Evolutionary conservation across 1,140 invertebrate species (phyloP).

Genomic region (Drosophila yakuba): DNA sequence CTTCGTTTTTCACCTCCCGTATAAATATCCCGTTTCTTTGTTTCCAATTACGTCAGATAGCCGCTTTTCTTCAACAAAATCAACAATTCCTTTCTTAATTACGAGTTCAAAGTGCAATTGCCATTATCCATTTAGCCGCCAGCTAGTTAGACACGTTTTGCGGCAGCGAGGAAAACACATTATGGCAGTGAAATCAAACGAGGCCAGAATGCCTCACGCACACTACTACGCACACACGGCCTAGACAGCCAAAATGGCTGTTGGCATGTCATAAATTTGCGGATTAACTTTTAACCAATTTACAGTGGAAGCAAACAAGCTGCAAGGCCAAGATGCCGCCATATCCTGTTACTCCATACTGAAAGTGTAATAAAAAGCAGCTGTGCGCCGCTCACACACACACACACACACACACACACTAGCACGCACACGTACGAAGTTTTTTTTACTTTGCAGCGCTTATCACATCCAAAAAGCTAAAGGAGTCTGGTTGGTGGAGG

Average conservation of each 20-base stretch:
- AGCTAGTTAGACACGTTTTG: constrained; percentile 63
- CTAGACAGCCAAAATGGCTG: constrained; percentile 61
- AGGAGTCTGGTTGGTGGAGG: too few species aligned
- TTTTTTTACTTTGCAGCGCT: too few species aligned
- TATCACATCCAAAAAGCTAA: too few species aligned
- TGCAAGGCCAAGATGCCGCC: constrained; percentile 46
- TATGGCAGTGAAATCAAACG: neutral
- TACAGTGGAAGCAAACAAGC: constrained; percentile 71
- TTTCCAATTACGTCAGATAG: neutral
- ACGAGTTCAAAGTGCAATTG: constrained; percentile 74
- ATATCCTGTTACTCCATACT: constrained; percentile 74
- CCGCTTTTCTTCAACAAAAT: constrained; percentile 20
- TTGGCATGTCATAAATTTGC: constrained; percentile 81
- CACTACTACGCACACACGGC: constrained; percentile 5
- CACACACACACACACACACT: constrained; percentile 20
- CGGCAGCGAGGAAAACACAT: constrained; percentile 16
- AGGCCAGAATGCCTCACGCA: constrained; percentile 7
- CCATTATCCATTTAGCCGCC: constrained; percentile 69
- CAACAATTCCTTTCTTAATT: constrained; percentile 45
- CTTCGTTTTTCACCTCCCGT: neutral
- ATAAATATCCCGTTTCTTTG: neutral
- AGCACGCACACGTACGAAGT: constrained; percentile 2
- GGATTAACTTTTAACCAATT: constrained; percentile 83
- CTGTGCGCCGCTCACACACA: constrained; percentile 49
- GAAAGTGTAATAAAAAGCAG: constrained; percentile 80